phyloP scores from a whole-genome alignment of 2,797 vertebrate species.

The Eutrigla gurnardus region DNA sequence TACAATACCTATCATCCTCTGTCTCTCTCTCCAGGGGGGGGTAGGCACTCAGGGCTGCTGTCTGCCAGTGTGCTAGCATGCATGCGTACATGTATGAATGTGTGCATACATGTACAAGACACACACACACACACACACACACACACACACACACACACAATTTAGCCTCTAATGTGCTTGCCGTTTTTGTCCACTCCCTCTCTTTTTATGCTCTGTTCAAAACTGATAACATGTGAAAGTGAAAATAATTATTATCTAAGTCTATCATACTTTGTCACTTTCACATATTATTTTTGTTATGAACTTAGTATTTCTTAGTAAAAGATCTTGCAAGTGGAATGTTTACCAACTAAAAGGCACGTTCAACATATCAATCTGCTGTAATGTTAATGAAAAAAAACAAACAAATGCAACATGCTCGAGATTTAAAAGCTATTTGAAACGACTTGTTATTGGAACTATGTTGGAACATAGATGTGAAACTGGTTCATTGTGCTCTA shows the following conservation, averaged over 20 bases:
- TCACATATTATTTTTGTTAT: constrained; percentile 15
- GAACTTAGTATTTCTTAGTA: neutral
- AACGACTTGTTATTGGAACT: constrained; percentile 8
- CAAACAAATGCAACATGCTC: neutral
- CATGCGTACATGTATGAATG: constrained; percentile 2
- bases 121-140: constrained; percentile 1
- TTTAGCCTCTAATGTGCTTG: neutral
- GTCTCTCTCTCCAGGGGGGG: constrained; percentile 39
- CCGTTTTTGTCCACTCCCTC: constrained; percentile 11
- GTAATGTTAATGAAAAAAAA: neutral
- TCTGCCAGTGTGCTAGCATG: constrained; percentile 25
- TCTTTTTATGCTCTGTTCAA: neutral
- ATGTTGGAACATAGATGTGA: neutral
- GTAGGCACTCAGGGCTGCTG: constrained; percentile 27
- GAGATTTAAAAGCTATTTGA: neutral
- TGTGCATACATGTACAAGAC: constrained; percentile 2
- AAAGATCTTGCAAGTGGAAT: neutral
- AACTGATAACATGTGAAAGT: constrained; percentile 7
- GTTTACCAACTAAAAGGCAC: neutral
- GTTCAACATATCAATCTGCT: neutral
- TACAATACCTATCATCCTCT: constrained; percentile 51
- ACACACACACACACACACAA: no score
- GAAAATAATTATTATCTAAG: neutral
- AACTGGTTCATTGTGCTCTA: neutral
- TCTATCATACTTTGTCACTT: constrained; percentile 7